Percentiles rank a stretch among this genome's conserved stretches.
Evolutionary conservation across 1,140 invertebrate species (phyloP).

Genomic region (Drosophila dunni): DNA sequence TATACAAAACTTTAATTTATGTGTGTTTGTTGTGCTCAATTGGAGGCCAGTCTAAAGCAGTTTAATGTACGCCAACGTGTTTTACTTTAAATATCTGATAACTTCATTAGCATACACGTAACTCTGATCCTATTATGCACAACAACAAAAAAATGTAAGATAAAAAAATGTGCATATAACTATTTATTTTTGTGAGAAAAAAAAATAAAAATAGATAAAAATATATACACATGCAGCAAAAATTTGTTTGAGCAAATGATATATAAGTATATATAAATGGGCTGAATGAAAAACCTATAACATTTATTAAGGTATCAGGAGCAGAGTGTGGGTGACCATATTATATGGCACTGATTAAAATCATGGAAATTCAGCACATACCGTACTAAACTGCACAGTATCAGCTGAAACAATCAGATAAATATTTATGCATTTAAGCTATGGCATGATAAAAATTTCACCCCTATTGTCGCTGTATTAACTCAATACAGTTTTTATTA

Average conservation of each 20-base stretch:
- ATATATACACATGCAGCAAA: slow-evolving; percentile 18
- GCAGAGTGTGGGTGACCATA: slow-evolving; percentile 6
- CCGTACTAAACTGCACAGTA: background rate
- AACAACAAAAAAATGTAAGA: slow-evolving; percentile 6
- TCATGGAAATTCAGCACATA: slow-evolving; percentile 48
- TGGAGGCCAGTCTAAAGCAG: background rate
- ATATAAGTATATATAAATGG: slow-evolving; percentile 15
- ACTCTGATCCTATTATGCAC: slow-evolving; percentile 15
- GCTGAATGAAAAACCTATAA: slow-evolving; percentile 29
- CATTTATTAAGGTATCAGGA: slow-evolving; percentile 47
- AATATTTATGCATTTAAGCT: slow-evolving; percentile 45
- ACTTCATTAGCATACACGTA: slow-evolving; percentile 20
- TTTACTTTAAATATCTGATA: slow-evolving; percentile 9
- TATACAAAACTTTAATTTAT: background rate
- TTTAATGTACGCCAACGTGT: background rate
- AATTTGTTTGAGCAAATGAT: slow-evolving; percentile 15
- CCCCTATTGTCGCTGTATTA: slow-evolving; percentile 37
- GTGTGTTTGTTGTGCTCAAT: background rate
- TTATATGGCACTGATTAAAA: slow-evolving; percentile 44
- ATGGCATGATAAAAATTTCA: slow-evolving; percentile 4
- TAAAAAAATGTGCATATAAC: slow-evolving; percentile 9
- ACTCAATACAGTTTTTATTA: slow-evolving; percentile 45
- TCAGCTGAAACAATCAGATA: slow-evolving; percentile 33
- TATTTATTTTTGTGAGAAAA: background rate
- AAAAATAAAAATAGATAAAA: slow-evolving; percentile 13